Conservation (phyloP, 2,888 invertebrate genomes). For the Glyphotaelius pellucidus region DNA sequence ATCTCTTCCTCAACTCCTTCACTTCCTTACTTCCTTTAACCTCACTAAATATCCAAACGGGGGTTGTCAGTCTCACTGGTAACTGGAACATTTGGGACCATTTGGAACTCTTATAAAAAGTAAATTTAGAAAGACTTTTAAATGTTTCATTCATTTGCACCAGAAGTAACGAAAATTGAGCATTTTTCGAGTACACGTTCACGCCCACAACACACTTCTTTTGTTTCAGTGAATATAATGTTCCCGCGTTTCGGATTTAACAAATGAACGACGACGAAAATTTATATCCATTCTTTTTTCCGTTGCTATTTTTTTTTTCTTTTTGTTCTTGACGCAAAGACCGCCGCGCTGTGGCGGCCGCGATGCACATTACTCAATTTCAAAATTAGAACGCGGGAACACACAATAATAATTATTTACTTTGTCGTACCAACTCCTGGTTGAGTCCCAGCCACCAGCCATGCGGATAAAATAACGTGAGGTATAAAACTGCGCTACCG, state of each 20-base stretch:
- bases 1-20: too few species aligned
- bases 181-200: too few species aligned
- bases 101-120: too few species aligned
- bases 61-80: too few species aligned
- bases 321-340: slow-evolving; percentile 56
- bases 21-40: too few species aligned
- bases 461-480: not conserved
- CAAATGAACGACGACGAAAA: slow-evolving; percentile 23
- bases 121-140: too few species aligned
- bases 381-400: slow-evolving; percentile 56
- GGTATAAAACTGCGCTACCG: not conserved
- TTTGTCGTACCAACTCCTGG: not conserved
- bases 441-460: not conserved
- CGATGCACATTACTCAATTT: slow-evolving; percentile 56
- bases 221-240: not conserved
- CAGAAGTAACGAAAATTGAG: too few species aligned
- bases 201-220: too few species aligned
- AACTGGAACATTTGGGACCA: too few species aligned
- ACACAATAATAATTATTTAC: slow-evolving; percentile 15
- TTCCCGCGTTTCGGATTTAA: slow-evolving; percentile 27
- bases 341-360: slow-evolving; percentile 58
- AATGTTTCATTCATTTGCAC: too few species aligned
- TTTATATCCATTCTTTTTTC: slow-evolving; percentile 9
- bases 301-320: slow-evolving; percentile 30
- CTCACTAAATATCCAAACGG: too few species aligned